Base-by-base conservation (phyloP, 1,140 invertebrate genomes). In the Cydia strobilella region DNA sequence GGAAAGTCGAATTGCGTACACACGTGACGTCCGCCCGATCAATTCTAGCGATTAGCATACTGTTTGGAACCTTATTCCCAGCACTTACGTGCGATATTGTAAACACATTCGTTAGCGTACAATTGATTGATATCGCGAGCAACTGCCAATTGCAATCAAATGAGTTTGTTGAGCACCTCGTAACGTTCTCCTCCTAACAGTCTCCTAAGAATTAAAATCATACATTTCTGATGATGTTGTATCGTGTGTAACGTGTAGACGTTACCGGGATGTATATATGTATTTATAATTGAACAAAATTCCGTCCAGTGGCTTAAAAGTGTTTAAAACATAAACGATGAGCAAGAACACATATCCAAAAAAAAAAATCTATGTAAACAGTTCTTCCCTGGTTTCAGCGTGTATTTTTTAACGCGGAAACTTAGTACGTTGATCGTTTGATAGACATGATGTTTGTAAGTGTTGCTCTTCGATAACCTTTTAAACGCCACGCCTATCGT, bases 131-230 rank as follows among this genome's bases (percentile, higher is more conserved):
- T 23, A 59, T 59, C 54, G 10, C 54, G 10, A 59, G 20, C 18
- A 3, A 59, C 54, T 59, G 54, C 54, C 54, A 59, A 59, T 59
- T 59, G 54, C 54, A 59, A 59, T 59, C 20, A 59, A 51, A 20
- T 59, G 54, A 20, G 54, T 59, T 59, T 23, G 54, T 20, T 59
- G 20, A 59, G 12, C 20, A 59, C 9, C 1, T n/a, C 20, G 20
- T 10, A 59, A 23, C 54, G 20, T 59, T 59, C n/a, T n/a, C n/a
- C n/a, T n/a, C n/a, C n/a, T n/a, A n/a, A 12, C 54, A 59, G 20
- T 18, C 6, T 23, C 10, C 3, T 54, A 54, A 15, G 51, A 54
- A 59, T 23, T 20, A 59, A 23, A 23, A 59, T 23, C 54, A 23
- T n/a, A n/a, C 6, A 23, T 20, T 59, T 51, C 48, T 51, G 48